Evolutionary conservation across 2,888 invertebrate genomes (phyloP), one percentile per base, ranked within the genome.

Genomic region (Caenorhabditis virilis): DNA sequence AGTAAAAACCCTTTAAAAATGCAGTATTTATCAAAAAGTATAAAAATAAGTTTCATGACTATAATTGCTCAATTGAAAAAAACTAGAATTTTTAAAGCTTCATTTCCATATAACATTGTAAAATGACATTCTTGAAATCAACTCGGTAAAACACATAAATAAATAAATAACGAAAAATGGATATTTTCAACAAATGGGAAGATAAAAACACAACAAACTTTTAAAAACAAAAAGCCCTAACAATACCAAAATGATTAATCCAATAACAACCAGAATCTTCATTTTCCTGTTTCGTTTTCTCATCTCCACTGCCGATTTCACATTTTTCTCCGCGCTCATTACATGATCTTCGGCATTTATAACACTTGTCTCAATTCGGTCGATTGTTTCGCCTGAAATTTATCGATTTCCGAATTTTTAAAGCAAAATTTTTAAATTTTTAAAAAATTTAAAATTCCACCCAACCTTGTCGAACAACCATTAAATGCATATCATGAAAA

Each of bases 401-500:
- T 33, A 23, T 7, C 16, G 20, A 20, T 25, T 43, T 43, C n/a
- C 23, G 2, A 25, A 22, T 26, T 46, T 30, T 27, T 20, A 20
- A 25, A 26, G 26, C 30, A 30, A 30, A 30, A 30, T 30, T 30
- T 30, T 30, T 30, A 30, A 30, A 30, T 30, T 30, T 30, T 30
- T 30, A 13, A 9, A 13, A 30, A 30, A 30, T 30, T 30, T 30
- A 13, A 30, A 30, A 30, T 30, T 30, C 30, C 30, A 13, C 30
- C 13, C 6, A 30, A 62, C 62, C 56, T 27, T 62, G 62, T 11
- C 33, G 43, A 15, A 27, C 13, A 4, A 62, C 53, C 56, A 62
- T 20, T 3, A 25, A 4, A 22, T 62, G 56, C 52, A 62, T 48
- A 45, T 62, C 62, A 22, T 46, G 23, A 45, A 62, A 62, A 2